A percentile compares a stretch with the other conserved stretches of the same genome.
phyloP scores from a whole-genome alignment of 2,888 invertebrate species.

The Eudemis profundana region DNA sequence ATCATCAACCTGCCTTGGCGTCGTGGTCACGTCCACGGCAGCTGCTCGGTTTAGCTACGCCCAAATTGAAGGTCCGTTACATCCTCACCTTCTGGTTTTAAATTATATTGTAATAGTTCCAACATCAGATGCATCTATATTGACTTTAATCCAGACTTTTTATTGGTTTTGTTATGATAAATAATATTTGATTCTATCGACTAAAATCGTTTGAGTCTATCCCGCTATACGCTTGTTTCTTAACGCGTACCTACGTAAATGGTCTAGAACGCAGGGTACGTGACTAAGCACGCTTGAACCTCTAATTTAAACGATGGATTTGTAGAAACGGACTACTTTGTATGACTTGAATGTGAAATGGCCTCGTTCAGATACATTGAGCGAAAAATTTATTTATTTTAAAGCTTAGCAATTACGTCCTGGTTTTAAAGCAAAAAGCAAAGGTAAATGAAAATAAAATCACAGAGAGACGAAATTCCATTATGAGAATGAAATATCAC shows the following conservation, averaged over 20 bases:
- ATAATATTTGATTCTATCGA: no score
- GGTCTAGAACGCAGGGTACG: conserved; percentile 62
- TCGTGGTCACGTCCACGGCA: conserved; percentile 64
- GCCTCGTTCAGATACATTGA: conserved; percentile 48
- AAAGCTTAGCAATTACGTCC: conserved; percentile 46
- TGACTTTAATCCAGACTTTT: background rate
- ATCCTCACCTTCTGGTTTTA: conserved; percentile 50
- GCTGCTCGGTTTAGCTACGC: conserved; percentile 62
- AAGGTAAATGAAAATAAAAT: conserved; percentile 37
- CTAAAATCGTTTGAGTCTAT: background rate
- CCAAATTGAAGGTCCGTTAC: conserved; percentile 62
- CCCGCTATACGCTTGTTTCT: conserved; percentile 32
- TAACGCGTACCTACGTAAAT: conserved; percentile 46
- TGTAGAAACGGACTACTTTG: conserved; percentile 62
- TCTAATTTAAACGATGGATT: conserved; percentile 70
- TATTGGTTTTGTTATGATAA: no score
- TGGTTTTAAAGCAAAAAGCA: conserved; percentile 21
- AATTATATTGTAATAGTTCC: conserved; percentile 15
- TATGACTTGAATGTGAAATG: conserved; percentile 57
- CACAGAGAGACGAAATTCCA: conserved; percentile 57
- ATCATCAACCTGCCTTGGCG: conserved; percentile 55
- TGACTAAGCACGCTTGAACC: conserved; percentile 67
- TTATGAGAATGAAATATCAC: conserved; percentile 60
- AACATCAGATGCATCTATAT: background rate
- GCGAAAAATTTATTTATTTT: conserved; percentile 56